These are phyloP conservation scores for Scaptomyza tumidula DNA, from an alignment of 2,888 invertebrate genomes.

Conservation along the genomic window DNA sequence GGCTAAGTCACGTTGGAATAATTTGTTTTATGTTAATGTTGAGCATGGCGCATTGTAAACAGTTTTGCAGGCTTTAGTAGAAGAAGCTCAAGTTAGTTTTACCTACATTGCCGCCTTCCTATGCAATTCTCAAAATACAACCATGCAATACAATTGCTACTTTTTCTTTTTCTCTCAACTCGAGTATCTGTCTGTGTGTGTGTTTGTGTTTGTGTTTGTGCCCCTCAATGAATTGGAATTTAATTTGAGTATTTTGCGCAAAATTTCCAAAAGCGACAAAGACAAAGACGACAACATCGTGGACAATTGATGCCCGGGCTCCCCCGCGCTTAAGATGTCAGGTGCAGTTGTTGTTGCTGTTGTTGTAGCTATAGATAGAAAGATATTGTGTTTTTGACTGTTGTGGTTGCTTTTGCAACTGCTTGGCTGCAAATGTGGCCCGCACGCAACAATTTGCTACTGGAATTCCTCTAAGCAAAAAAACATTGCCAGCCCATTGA, in stretches of 20 bases:
- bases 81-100: background rate
- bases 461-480: constrained; percentile 58
- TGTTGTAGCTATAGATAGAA: constrained; percentile 45
- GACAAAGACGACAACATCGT: constrained; percentile 64
- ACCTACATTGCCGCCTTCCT: constrained; percentile 43
- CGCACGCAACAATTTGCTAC: constrained; percentile 81
- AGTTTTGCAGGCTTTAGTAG: constrained; percentile 33
- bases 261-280: constrained; percentile 65
- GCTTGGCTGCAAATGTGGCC: constrained; percentile 68
- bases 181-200: constrained; percentile 28
- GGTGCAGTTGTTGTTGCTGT: constrained; percentile 55
- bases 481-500: constrained; percentile 46
- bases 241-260: constrained; percentile 83
- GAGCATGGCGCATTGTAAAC: constrained; percentile 79
- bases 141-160: constrained; percentile 49
- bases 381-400: constrained; percentile 56
- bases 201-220: constrained; percentile 43
- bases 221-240: constrained; percentile 84
- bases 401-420: constrained; percentile 38
- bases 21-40: constrained; percentile 85
- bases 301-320: constrained; percentile 76
- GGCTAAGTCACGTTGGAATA: constrained; percentile 85
- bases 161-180: constrained; percentile 63
- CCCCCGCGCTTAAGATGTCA: constrained; percentile 72
- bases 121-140: constrained; percentile 61